These are phyloP conservation scores for Lobophora halterata DNA, from an alignment of 2,888 invertebrate species.

Conservation along the genomic window DNA sequence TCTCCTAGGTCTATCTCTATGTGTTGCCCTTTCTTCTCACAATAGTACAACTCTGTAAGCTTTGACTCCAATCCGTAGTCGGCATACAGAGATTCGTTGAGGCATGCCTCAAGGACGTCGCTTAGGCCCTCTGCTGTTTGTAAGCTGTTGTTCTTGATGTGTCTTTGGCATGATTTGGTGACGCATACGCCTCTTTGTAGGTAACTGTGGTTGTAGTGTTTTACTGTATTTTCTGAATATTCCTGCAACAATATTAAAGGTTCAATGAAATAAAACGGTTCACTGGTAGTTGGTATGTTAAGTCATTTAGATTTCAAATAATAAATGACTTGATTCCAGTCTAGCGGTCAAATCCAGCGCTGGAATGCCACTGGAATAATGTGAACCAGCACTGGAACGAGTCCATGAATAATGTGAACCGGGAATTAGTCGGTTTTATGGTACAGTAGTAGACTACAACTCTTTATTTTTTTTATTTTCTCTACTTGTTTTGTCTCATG, in stretches of 20 bases:
- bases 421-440: too few species aligned
- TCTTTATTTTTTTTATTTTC: too few species aligned
- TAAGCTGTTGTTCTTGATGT: slow-evolving; percentile 20
- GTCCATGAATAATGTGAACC: too few species aligned
- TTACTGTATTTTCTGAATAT: slow-evolving; percentile 32
- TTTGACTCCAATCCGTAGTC: slow-evolving; percentile 33
- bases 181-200: slow-evolving; percentile 40
- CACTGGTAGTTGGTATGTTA: too few species aligned
- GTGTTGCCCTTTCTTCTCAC: slow-evolving; percentile 21
- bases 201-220: slow-evolving; percentile 40
- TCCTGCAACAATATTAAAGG: slow-evolving; percentile 40
- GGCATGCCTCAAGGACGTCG: slow-evolving; percentile 35
- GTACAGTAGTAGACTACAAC: too few species aligned
- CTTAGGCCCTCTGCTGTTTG: slow-evolving; percentile 23
- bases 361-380: too few species aligned
- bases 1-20: slow-evolving; percentile 21
- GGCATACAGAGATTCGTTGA: slow-evolving; percentile 32
- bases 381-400: too few species aligned
- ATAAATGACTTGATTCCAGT: too few species aligned
- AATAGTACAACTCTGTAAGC: slow-evolving; percentile 28
- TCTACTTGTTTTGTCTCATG: too few species aligned
- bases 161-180: slow-evolving; percentile 29
- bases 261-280: too few species aligned
- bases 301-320: too few species aligned
- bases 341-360: too few species aligned